Conservation (phyloP, 1,140 invertebrate species). For the Trichomalopsis sarcophagae region DNA sequence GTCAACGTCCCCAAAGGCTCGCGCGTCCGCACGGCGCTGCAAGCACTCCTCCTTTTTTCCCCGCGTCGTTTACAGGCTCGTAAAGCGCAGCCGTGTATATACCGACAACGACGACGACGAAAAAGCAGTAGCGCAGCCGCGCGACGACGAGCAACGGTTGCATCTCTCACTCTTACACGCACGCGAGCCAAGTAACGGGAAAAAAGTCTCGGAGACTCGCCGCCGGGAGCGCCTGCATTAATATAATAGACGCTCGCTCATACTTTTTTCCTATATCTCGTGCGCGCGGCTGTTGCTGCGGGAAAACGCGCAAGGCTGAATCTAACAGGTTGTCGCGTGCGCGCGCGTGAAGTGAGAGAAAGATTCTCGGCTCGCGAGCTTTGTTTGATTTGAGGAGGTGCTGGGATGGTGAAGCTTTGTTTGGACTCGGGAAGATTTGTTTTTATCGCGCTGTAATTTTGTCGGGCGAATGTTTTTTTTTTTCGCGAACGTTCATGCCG, state of each 20-base stretch:
- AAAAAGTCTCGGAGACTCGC: slow-evolving; percentile 15
- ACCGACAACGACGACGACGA: neutral
- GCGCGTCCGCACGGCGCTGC: no score
- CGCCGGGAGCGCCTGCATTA: slow-evolving; percentile 7
- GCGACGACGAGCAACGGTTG: neutral
- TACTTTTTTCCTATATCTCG: neutral
- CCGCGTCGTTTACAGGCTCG: neutral
- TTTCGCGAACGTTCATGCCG: no score
- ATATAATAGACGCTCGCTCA: slow-evolving; percentile 14
- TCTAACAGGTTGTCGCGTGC: slow-evolving; percentile 41
- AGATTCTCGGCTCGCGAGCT: slow-evolving; percentile 3
- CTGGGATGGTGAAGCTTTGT: no score
- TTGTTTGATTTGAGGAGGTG: slow-evolving; percentile 13
- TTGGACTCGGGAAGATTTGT: neutral
- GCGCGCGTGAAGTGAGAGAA: neutral
- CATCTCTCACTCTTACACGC: neutral
- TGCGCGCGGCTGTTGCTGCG: neutral
- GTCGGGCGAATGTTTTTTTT: neutral
- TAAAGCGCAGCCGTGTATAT: neutral
- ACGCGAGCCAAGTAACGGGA: slow-evolving; percentile 28
- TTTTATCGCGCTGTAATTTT: neutral
- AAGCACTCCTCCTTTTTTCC: neutral
- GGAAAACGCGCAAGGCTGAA: neutral
- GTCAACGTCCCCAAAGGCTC: neutral
- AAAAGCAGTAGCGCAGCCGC: neutral